Base-by-base conservation (phyloP, 2,113 vertebrate species). In the Hippocampus comes region DNA sequence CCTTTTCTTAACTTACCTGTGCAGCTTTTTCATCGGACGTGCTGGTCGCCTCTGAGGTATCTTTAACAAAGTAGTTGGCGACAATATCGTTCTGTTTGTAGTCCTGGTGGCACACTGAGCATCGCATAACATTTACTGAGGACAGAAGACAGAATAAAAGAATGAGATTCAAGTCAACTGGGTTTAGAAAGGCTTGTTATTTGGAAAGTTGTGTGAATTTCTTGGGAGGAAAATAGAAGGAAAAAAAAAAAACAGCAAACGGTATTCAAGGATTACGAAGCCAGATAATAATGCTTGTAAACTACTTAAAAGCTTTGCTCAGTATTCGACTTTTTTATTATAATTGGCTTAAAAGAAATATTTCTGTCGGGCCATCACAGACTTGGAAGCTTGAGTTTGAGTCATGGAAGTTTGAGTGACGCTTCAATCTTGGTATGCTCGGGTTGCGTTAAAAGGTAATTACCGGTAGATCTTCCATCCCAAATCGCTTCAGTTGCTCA, bases 11-110 rank as follows among this genome's bases (percentile, higher is more conserved):
- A 77, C 77, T 12, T 89, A 99, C 97, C 96, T 98, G 96, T 64
- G 95, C 93, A 41, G 96, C 92, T 68, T 97, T 99, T 87, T 99
- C 96, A 70, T 95, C 94, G 0, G 95, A 95, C 63, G 94, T 94
- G 88, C 90, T 96, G 12, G 94, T 93, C 4, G 89, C 82, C 79
- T 99, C 97, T 1, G 96, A 93, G 0, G 95, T 95, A 84, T 99
- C 97, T 91, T 98, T 99, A 68, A 99, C 96, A 78, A 99, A 99
- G 88, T 98, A 97, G 90, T 99, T 99, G 89, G 99, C 96, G 78
- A 99, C 95, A 72, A 99, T 94, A 76, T 99, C 97, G 49, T 93
- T 97, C 89, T 98, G 96, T 57, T 97, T 95, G 93, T 95, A 99
- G 85, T 99, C 97, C 71, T 99, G 96, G 89, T 94, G 94, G 81